Evolutionary conservation across 1,140 invertebrate genomes (phyloP).

Genomic region (Platorchestia sp.): DNA sequence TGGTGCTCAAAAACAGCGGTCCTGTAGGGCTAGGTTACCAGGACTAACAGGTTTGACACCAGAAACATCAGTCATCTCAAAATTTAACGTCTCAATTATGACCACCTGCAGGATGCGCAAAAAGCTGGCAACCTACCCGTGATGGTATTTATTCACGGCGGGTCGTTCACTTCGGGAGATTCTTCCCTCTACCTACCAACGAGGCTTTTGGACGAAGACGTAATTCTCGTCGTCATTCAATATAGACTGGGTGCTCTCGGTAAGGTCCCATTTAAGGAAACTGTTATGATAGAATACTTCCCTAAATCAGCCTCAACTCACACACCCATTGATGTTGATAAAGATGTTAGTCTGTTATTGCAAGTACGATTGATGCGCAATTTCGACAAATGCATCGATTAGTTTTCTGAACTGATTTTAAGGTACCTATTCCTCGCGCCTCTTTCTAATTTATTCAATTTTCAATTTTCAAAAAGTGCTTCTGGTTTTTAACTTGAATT

Average conservation of each 20-base stretch:
- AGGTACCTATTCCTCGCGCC: too few species aligned
- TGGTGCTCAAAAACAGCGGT: too few species aligned
- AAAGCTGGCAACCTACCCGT: conserved; percentile 68
- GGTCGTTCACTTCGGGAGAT: conserved; percentile 75
- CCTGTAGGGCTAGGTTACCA: too few species aligned
- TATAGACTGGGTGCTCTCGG: conserved; percentile 86
- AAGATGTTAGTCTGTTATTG: not conserved
- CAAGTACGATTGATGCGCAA: not conserved
- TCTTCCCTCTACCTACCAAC: conserved; percentile 77
- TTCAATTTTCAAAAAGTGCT: too few species aligned
- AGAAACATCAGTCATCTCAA: not conserved
- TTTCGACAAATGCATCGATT: too few species aligned
- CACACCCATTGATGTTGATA: not conserved
- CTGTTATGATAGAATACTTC: not conserved
- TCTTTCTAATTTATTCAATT: too few species aligned
- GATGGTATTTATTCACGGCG: conserved; percentile 72
- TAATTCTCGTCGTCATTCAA: conserved; percentile 84
- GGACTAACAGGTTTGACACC: too few species aligned
- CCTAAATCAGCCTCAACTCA: not conserved
- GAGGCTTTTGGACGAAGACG: conserved; percentile 76
- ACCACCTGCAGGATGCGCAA: not conserved
- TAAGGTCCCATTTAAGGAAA: conserved; percentile 67
- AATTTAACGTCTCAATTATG: not conserved
- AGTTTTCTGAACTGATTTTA: too few species aligned
- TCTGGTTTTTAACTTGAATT: too few species aligned